phyloP scores from a whole-genome alignment of 2,113 vertebrate species.

The Antechinus flavipes region DNA sequence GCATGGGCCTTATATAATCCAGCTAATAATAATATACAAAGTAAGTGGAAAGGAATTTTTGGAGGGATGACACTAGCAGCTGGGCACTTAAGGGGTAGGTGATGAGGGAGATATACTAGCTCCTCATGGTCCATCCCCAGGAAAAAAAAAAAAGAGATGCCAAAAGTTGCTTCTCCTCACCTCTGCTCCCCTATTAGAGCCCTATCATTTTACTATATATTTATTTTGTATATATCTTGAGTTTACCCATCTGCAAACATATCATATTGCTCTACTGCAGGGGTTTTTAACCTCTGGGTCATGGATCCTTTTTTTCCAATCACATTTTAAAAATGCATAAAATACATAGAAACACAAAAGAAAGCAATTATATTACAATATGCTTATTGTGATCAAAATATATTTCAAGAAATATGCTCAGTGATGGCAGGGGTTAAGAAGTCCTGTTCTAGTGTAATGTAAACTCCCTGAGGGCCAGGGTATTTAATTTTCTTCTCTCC shows the following conservation, averaged over 20 bases:
- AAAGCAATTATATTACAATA: not conserved
- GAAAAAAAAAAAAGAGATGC: not conserved
- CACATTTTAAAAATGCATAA: not conserved
- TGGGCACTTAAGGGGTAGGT: not conserved
- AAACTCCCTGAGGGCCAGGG: not conserved
- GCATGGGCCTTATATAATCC: not conserved
- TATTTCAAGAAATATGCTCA: not conserved
- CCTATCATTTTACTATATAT: not conserved
- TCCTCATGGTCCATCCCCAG: not conserved
- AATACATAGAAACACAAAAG: not conserved
- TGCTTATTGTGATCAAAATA: not conserved
- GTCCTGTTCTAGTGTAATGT: not conserved
- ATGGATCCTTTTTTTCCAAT: not conserved
- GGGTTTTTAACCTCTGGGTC: not conserved
- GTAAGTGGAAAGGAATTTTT: not conserved
- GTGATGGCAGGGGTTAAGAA: not conserved
- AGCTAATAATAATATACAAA: not conserved
- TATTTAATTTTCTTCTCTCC: not conserved
- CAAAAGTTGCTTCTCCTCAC: not conserved
- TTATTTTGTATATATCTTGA: not conserved
- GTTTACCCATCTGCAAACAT: not conserved
- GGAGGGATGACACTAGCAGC: conserved; percentile 2
- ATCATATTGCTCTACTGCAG: not conserved
- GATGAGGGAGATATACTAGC: not conserved
- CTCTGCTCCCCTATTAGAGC: not conserved